phyloP scores from a whole-genome alignment of 2,888 invertebrate genomes.

The Microdon myrmicae region DNA sequence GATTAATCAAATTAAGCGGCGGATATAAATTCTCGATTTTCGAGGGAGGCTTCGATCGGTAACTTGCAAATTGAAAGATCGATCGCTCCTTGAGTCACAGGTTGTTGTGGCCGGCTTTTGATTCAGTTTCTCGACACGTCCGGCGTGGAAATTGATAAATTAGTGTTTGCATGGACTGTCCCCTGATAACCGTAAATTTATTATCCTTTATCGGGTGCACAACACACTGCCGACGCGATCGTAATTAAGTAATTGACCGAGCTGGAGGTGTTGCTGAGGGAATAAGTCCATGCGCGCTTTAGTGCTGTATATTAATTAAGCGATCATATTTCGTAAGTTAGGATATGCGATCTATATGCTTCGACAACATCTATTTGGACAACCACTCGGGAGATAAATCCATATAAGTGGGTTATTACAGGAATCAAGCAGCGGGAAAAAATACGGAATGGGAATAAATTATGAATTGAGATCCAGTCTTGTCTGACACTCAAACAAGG shows the following conservation, averaged over 20 bases:
- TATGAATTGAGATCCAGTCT: too few species aligned
- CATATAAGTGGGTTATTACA: constrained; percentile 22
- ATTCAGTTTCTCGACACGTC: constrained; percentile 41
- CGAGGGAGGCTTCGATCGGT: constrained; percentile 23
- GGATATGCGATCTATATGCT: constrained; percentile 40
- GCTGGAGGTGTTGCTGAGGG: constrained; percentile 21
- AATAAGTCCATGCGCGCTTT: not conserved
- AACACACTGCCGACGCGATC: constrained; percentile 19
- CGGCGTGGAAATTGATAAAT: constrained; percentile 43
- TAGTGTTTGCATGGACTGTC: constrained; percentile 42
- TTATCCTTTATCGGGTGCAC: constrained; percentile 46
- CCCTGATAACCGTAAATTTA: constrained; percentile 46
- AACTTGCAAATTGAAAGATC: constrained; percentile 34
- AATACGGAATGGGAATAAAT: too few species aligned
- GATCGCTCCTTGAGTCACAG: constrained; percentile 19
- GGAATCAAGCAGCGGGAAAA: too few species aligned
- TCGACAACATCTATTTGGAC: constrained; percentile 38
- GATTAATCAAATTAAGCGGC: constrained; percentile 44
- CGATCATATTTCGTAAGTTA: constrained; percentile 47
- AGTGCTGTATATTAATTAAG: constrained; percentile 31
- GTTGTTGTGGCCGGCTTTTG: constrained; percentile 3
- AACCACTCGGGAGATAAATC: constrained; percentile 45
- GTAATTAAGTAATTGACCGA: constrained; percentile 47
- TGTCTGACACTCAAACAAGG: too few species aligned
- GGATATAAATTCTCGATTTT: constrained; percentile 33